Evolutionary conservation across 2,113 vertebrate genomes (phyloP).

Genomic region (Catharus minimus): DNA sequence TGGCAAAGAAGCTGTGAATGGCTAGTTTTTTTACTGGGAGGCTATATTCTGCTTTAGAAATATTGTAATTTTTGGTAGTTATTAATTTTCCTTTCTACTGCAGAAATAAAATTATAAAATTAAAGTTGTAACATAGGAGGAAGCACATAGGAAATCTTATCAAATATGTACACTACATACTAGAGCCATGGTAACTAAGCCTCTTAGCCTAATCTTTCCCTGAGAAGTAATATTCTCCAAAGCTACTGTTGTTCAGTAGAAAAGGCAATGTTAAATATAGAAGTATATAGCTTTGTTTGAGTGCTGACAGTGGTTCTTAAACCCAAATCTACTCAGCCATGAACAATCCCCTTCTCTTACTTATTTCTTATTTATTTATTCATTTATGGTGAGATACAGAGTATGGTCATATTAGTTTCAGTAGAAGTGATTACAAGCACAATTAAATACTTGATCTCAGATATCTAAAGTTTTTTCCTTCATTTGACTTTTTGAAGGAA

Average conservation of each 20-base stretch:
- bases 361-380: background rate
- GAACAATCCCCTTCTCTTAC: accelerated
- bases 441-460: background rate
- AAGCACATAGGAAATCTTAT: background rate
- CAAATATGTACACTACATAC: background rate
- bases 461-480: background rate
- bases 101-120: background rate
- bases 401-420: background rate
- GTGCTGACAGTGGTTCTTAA: background rate
- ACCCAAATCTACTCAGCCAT: background rate
- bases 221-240: background rate
- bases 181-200: background rate
- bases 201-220: slow-evolving; percentile 11
- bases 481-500: background rate
- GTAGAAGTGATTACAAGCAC: background rate
- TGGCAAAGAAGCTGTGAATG: background rate
- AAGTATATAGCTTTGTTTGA: background rate
- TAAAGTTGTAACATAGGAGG: background rate
- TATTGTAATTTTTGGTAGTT: background rate
- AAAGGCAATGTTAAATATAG: background rate
- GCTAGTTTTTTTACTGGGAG: background rate
- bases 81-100: background rate
- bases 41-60: background rate
- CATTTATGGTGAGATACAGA: background rate
- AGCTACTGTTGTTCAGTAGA: background rate